A percentile compares a stretch with the other conserved stretches of the same genome.
These are phyloP conservation scores for Pluvialis apricaria DNA, from an alignment of 2,113 vertebrate genomes.

Conservation along the genomic window DNA sequence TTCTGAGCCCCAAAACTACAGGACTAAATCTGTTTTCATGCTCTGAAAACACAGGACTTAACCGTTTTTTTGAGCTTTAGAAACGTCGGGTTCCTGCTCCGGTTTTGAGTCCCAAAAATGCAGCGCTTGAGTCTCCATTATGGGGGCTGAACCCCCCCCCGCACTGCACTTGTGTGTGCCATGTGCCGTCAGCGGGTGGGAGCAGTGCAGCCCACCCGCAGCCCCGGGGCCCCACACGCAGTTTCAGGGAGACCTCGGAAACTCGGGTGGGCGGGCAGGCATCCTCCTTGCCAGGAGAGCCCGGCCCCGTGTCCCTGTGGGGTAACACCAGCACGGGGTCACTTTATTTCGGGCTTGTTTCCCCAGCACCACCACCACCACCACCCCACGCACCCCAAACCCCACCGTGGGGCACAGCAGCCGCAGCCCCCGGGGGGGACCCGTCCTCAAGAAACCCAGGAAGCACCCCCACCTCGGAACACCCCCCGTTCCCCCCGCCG, in stretches of 20 bases:
- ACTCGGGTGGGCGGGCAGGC: no score
- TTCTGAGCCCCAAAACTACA: neutral
- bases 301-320: neutral
- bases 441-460: neutral
- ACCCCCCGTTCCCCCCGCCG: no score
- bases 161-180: neutral
- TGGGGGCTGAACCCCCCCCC: neutral
- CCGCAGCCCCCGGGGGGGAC: neutral
- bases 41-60: neutral
- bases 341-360: neutral
- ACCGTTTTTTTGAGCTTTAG: neutral
- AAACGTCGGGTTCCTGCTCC: neutral
- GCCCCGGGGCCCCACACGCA: no score
- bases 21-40: neutral
- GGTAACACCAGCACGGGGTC: neutral
- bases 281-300: neutral
- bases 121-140: neutral
- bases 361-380: neutral
- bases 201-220: neutral
- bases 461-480: neutral
- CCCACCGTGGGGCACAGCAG: neutral
- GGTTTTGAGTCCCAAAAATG: neutral
- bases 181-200: neutral
- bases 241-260: neutral
- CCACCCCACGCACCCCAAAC: neutral